These are phyloP conservation scores for Intellagama lesueurii DNA, from an alignment of 2,797 vertebrate genomes.

Conservation along the genomic window DNA sequence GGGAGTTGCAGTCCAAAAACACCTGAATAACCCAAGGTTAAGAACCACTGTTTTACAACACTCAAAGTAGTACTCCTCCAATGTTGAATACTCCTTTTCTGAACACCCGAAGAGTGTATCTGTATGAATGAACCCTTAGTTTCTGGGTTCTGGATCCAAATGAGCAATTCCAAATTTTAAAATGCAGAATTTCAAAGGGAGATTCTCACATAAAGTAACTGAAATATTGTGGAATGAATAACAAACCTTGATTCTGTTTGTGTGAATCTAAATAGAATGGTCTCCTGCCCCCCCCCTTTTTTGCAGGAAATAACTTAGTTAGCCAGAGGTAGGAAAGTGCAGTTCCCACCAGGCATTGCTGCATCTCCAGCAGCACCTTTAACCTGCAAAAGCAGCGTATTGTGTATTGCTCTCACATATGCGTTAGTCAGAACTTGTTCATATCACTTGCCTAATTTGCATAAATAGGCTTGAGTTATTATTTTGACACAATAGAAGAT, in stretches of 20 bases:
- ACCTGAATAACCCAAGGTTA: too few species aligned
- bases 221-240: not conserved
- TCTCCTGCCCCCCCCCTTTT: too few species aligned
- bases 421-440: not conserved
- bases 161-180: not conserved
- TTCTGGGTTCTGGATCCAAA: not conserved
- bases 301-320: too few species aligned
- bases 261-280: not conserved
- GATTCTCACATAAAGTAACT: not conserved
- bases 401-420: not conserved
- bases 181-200: not conserved
- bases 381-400: too few species aligned
- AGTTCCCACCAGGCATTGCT: too few species aligned
- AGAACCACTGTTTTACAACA: too few species aligned
- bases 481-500: slow-evolving; percentile 8
- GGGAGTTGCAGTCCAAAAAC: too few species aligned
- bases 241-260: not conserved
- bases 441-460: slow-evolving; percentile 17
- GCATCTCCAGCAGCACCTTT: too few species aligned
- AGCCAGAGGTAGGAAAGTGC: too few species aligned
- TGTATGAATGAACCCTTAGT: not conserved
- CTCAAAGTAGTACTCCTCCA: too few species aligned
- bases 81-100: not conserved
- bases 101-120: too few species aligned
- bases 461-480: slow-evolving; percentile 34